These are phyloP conservation scores for Epinephelus coioides DNA, from an alignment of 2,797 vertebrate genomes.

Conservation along the genomic window DNA sequence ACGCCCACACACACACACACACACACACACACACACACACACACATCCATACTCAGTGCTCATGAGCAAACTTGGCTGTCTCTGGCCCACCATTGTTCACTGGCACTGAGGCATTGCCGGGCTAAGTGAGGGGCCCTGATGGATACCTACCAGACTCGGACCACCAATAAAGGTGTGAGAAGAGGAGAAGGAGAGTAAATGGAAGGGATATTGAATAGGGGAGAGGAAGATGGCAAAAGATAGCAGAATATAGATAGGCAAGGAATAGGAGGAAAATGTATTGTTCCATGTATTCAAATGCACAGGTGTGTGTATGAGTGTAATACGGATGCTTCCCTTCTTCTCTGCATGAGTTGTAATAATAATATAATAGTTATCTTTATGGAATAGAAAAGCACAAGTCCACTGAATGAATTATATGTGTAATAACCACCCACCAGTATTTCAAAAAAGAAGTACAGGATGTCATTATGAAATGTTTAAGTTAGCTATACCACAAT, in stretches of 20 bases:
- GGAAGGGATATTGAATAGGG: slow-evolving; percentile 68
- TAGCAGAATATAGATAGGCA: slow-evolving; percentile 49
- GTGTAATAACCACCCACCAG: too few species aligned
- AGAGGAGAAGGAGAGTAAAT: slow-evolving; percentile 57
- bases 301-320: slow-evolving; percentile 69
- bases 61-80: slow-evolving; percentile 74
- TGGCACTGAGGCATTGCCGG: slow-evolving; percentile 80
- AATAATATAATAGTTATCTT: slow-evolving; percentile 23
- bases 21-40: slow-evolving; percentile 22
- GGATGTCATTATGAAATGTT: too few species aligned
- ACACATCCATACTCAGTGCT: slow-evolving; percentile 39
- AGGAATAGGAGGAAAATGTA: slow-evolving; percentile 40
- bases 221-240: slow-evolving; percentile 73
- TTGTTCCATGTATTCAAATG: slow-evolving; percentile 65
- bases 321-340: slow-evolving; percentile 34
- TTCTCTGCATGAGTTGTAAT: slow-evolving; percentile 15
- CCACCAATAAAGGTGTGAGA: slow-evolving; percentile 85
- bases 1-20: slow-evolving; percentile 22
- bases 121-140: slow-evolving; percentile 88
- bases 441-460: too few species aligned
- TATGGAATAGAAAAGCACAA: background rate
- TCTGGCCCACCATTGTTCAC: slow-evolving; percentile 79
- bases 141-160: slow-evolving; percentile 82
- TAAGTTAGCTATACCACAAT: too few species aligned
- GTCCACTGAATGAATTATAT: too few species aligned